Conservation (phyloP, 2,113 vertebrate genomes). For the Grus americana region DNA sequence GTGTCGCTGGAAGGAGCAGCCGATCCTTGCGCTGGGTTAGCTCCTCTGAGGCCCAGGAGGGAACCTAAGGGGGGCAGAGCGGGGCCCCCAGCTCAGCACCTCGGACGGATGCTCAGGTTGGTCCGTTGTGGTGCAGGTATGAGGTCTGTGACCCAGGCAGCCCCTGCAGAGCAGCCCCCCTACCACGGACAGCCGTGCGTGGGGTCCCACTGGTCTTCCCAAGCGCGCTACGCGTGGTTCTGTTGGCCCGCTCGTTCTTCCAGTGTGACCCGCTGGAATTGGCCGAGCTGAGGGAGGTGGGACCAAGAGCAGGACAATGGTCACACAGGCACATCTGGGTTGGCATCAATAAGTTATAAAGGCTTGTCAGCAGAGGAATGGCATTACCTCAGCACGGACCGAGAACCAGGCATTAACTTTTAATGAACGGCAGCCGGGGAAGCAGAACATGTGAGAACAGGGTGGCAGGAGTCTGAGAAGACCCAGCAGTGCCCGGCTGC, state of each 20-base stretch:
- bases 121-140: rapidly evolving
- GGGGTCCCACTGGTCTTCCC: background rate
- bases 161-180: background rate
- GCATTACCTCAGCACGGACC: background rate
- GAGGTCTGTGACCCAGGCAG: background rate
- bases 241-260: background rate
- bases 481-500: background rate
- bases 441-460: background rate
- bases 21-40: background rate
- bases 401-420: conserved; percentile 42
- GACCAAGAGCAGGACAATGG: background rate
- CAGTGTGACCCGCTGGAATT: background rate
- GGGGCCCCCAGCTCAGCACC: background rate
- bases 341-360: conserved; percentile 24
- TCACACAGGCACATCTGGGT: background rate
- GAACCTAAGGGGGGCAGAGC: rapidly evolving
- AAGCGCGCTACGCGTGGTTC: rapidly evolving
- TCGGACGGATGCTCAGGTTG: rapidly evolving
- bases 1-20: background rate
- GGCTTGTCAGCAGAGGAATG: background rate
- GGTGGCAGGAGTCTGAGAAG: background rate
- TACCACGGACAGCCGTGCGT: rapidly evolving
- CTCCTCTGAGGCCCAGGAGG: background rate
- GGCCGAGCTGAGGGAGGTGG: background rate
- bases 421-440: background rate